phyloP scores from a whole-genome alignment of 2,888 invertebrate species.

The Craniophora ligustri region DNA sequence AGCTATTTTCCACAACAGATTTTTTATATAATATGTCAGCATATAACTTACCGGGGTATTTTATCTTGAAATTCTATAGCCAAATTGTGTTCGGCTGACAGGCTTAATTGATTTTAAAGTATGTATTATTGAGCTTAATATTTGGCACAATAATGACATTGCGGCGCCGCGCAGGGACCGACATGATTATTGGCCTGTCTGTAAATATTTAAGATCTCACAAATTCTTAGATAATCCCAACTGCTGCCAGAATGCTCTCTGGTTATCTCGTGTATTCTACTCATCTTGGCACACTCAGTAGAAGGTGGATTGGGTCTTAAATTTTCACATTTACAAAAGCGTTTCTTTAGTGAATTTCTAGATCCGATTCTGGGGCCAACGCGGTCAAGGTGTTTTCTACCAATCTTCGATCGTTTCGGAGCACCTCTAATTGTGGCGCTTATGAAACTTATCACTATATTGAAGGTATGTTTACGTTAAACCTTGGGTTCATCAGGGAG shows the following conservation, averaged over 20 bases:
- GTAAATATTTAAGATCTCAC: constrained; percentile 16
- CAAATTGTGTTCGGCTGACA: neutral
- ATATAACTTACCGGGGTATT: constrained; percentile 18
- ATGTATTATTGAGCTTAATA: constrained; percentile 3
- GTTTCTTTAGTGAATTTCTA: constrained; percentile 35
- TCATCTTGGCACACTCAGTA: constrained; percentile 19
- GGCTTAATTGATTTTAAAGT: constrained; percentile 30
- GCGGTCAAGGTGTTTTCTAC: constrained; percentile 40
- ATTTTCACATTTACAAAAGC: constrained; percentile 34
- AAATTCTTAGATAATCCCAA: constrained; percentile 4
- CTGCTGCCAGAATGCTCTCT: constrained; percentile 21
- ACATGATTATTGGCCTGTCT: constrained; percentile 21
- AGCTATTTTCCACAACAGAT: constrained; percentile 3
- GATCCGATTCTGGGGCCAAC: constrained; percentile 21
- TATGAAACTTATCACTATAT: neutral
- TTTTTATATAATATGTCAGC: constrained; percentile 22
- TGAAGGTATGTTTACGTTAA: neutral
- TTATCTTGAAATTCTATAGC: constrained; percentile 14
- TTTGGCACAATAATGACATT: constrained; percentile 25
- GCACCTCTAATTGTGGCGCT: constrained; percentile 8
- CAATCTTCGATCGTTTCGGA: constrained; percentile 32
- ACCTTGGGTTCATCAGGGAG: no score
- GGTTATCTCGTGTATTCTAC: constrained; percentile 1
- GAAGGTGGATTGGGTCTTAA: constrained; percentile 1
- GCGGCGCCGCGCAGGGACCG: constrained; percentile 12